Evolutionary conservation across 2,888 invertebrate genomes (phyloP).

Genomic region (Leucophenga maculata): DNA sequence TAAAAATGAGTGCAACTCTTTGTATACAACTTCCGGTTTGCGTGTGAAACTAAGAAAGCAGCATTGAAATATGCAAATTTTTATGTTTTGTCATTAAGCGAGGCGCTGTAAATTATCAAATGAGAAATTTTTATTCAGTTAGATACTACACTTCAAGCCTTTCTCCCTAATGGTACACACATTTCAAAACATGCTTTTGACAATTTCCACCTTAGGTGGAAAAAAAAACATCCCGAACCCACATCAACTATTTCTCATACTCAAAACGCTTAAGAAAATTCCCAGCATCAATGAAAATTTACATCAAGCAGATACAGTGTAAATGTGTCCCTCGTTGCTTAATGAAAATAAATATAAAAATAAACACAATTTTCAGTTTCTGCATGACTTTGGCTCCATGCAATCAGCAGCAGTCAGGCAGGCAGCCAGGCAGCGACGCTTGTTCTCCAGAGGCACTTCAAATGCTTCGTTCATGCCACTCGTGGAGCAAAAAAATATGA

Average conservation of each 20-base stretch:
- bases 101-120: no score
- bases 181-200: constrained; percentile 28
- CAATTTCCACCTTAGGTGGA: constrained; percentile 62
- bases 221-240: constrained; percentile 40
- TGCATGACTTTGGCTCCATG: constrained; percentile 25
- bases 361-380: constrained; percentile 57
- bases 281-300: constrained; percentile 41
- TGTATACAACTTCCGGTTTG: constrained; percentile 63
- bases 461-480: constrained; percentile 21
- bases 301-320: constrained; percentile 35
- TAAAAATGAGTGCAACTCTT: constrained; percentile 66
- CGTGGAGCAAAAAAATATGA: constrained; percentile 54
- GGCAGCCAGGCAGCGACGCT: neutral
- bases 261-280: constrained; percentile 31
- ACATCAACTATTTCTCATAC: constrained; percentile 36
- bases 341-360: constrained; percentile 50
- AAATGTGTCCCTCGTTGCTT: constrained; percentile 51
- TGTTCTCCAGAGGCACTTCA: constrained; percentile 50
- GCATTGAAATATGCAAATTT: constrained; percentile 27
- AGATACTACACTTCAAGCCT: constrained; percentile 35
- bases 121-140: neutral
- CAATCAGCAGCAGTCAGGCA: constrained; percentile 12
- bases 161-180: constrained; percentile 17
- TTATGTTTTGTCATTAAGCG: no score
- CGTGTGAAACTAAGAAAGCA: constrained; percentile 55